These are phyloP conservation scores for Leucophenga varia DNA, from an alignment of 1,140 invertebrate species.

Conservation along the genomic window DNA sequence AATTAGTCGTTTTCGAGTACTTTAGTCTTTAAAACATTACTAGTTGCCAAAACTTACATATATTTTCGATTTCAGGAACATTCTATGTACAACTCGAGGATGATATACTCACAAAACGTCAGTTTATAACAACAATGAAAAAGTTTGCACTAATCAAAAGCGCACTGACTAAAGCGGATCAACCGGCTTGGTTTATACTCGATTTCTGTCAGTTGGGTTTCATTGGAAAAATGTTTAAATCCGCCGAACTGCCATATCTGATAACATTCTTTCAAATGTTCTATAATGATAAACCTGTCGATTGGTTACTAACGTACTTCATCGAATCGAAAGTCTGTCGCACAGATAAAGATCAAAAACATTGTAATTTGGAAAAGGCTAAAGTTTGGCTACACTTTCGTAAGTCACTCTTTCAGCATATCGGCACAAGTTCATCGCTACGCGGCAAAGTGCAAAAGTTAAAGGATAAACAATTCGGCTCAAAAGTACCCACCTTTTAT, in stretches of 20 bases:
- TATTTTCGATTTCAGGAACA: conserved; percentile 54
- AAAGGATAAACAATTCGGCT: conserved; percentile 91
- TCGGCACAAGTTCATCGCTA: conserved; percentile 91
- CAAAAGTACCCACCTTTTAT: conserved; percentile 77
- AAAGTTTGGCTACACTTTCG: conserved; percentile 85
- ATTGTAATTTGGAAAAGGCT: conserved; percentile 79
- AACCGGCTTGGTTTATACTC: conserved; percentile 81
- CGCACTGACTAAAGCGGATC: conserved; percentile 63
- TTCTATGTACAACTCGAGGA: conserved; percentile 93
- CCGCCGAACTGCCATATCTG: conserved; percentile 82
- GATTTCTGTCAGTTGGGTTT: conserved; percentile 94
- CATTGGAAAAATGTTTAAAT: conserved; percentile 93
- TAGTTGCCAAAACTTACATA: too few species aligned
- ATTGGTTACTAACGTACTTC: conserved; percentile 92
- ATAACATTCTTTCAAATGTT: conserved; percentile 87
- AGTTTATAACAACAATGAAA: conserved; percentile 85
- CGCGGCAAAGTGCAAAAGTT: conserved; percentile 97
- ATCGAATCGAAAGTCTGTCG: conserved; percentile 89
- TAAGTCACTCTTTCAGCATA: conserved; percentile 93
- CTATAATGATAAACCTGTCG: conserved; percentile 94
- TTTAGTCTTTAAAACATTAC: too few species aligned
- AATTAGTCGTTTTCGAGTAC: too few species aligned
- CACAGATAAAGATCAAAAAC: conserved; percentile 85
- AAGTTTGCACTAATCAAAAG: conserved; percentile 81
- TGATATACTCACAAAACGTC: conserved; percentile 87